Base-by-base conservation (phyloP, 2,888 invertebrate genomes). In the Oscheius sp. region DNA sequence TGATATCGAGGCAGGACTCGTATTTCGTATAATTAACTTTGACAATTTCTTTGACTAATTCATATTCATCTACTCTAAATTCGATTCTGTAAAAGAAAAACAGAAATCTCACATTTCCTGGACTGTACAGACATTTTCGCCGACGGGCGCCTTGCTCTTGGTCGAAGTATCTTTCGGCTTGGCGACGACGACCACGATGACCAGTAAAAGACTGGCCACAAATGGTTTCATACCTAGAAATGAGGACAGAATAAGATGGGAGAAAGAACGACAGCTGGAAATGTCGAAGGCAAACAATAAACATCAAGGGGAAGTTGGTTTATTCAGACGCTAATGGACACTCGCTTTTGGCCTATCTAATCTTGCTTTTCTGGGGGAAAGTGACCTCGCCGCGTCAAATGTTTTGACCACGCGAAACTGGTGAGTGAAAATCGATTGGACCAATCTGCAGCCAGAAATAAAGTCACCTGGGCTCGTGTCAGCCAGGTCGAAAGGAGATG, bases 121-220 rank as follows among this genome's bases (percentile, higher is more conserved):
- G 13, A 69, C 78, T 3, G 82, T 82, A 68, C 82, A 82, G 2
- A 82, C 80, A 69, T 82, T 76, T 0, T 82, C 82, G 13, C 82
- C 82, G 45, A 49, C 73, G 58, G 82, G 82, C 25, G 73, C 74
- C 35, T 64, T 1, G 16, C 49, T 59, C 27, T 12, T 9, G 21
- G 27, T 2, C 35, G 35, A 29, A 9, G 16, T 21, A 16, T 66
- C 52, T 12, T 66, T 66, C 12, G 66, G 66, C 35, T 66, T 66
- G 13, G 66, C 66, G 2, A 3, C 46, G 18, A 49, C 66, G 16
- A 43, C 52, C 43, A 46, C 43, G 63, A 63, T 35, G 35, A 9
- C 63, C 52, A 66, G 66, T n/a, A 66, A 25, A 49, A 66, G 66
- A 29, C 66, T 29, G 52, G 52, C 29, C 27, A 66, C 18, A 16